A percentile compares a stretch with the other conserved stretches of the same genome.
Conservation (phyloP, 2,888 invertebrate genomes). For the Stenchaetothrips biformis region DNA sequence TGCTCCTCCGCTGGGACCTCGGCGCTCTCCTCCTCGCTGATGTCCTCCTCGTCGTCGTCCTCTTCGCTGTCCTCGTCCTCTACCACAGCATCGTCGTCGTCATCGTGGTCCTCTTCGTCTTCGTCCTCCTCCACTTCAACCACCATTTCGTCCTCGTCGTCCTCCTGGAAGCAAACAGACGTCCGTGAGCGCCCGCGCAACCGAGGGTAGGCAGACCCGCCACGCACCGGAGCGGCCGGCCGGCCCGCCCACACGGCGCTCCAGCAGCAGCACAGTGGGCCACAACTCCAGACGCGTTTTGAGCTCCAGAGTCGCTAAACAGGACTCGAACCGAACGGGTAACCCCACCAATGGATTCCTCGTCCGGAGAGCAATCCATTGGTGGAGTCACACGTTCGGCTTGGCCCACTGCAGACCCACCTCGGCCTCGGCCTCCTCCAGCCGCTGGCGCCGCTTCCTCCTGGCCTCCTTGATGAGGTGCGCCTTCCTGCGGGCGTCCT, state of each 20-base stretch:
- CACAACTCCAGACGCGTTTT: too few species aligned
- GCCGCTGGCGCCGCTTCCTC: background rate
- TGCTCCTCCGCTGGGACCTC: background rate
- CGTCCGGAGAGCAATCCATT: too few species aligned
- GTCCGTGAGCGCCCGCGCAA: background rate
- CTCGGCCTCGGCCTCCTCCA: constrained; percentile 7
- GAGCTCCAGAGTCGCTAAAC: too few species aligned
- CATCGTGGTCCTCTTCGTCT: background rate
- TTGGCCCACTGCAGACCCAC: too few species aligned
- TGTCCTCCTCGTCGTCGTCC: background rate
- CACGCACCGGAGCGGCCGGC: background rate
- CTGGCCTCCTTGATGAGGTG: constrained; percentile 2
- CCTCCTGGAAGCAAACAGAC: background rate
- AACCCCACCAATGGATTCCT: too few species aligned
- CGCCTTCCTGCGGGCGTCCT: constrained; percentile 10
- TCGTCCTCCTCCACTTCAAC: constrained; percentile 14
- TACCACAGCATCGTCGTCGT: background rate
- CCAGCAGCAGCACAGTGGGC: background rate
- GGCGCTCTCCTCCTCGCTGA: background rate
- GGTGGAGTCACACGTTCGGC: too few species aligned
- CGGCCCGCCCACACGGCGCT: background rate
- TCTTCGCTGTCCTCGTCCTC: constrained; percentile 16
- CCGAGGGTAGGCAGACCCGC: background rate
- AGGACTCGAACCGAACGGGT: too few species aligned
- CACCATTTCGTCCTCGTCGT: constrained; percentile 25